Evolutionary conservation across 2,797 vertebrate species (phyloP).

Genomic region (Peromyscus aztecus): DNA sequence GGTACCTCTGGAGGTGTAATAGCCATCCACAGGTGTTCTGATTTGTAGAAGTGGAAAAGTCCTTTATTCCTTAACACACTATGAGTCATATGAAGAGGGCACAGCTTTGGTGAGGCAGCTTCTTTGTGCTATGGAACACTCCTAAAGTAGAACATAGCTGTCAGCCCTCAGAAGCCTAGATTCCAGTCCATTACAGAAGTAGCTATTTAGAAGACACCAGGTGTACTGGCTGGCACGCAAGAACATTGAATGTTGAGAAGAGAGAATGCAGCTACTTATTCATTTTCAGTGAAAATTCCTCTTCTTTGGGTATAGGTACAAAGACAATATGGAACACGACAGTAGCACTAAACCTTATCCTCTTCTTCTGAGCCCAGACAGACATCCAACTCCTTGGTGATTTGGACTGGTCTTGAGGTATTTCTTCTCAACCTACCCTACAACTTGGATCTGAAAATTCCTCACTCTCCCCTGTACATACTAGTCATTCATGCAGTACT

Average conservation of each 20-base stretch:
- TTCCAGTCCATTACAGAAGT: background rate
- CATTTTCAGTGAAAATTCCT: background rate
- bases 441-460: background rate
- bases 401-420: background rate
- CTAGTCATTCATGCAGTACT: background rate
- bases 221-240: background rate
- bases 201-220: background rate
- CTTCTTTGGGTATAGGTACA: background rate
- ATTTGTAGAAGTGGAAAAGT: background rate
- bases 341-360: background rate
- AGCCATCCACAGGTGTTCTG: background rate
- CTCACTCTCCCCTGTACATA: background rate
- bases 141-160: background rate
- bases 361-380: background rate
- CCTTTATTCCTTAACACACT: background rate
- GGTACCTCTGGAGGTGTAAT: background rate
- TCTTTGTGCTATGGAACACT: background rate
- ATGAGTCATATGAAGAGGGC: background rate
- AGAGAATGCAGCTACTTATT: background rate
- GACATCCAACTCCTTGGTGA: background rate
- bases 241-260: background rate
- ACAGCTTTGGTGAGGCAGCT: background rate
- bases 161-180: background rate
- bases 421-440: constrained; percentile 9
- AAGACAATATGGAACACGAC: background rate